These are phyloP conservation scores for Prosapia bicincta DNA, from an alignment of 2,888 invertebrate genomes.

Conservation along the genomic window DNA sequence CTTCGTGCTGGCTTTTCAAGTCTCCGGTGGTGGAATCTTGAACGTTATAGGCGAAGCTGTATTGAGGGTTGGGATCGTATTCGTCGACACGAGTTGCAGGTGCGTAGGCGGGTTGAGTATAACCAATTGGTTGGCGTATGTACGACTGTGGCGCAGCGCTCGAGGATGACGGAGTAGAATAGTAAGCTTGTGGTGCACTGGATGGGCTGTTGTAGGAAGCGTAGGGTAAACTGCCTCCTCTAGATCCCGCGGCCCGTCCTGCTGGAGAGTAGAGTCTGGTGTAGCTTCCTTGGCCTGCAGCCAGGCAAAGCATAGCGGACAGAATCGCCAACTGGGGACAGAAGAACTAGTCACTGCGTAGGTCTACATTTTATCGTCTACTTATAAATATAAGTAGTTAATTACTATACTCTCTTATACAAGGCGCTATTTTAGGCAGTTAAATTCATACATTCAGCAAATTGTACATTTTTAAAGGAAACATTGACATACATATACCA, in stretches of 20 bases:
- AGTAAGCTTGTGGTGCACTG: constrained; percentile 34
- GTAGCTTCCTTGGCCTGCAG: neutral
- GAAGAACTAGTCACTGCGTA: too few species aligned
- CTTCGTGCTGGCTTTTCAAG: constrained; percentile 39
- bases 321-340: too few species aligned
- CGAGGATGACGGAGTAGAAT: neutral
- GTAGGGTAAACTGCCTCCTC: neutral
- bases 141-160: constrained; percentile 32
- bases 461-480: too few species aligned
- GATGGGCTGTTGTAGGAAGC: too few species aligned
- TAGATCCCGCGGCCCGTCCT: neutral
- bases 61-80: constrained; percentile 40
- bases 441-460: too few species aligned
- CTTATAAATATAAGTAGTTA: too few species aligned
- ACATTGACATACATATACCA: too few species aligned
- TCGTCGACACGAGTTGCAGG: constrained; percentile 46
- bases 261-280: neutral
- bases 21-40: constrained; percentile 39
- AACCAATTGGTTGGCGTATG: constrained; percentile 41
- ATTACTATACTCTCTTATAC: too few species aligned
- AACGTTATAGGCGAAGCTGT: constrained; percentile 39
- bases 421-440: too few species aligned
- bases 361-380: too few species aligned
- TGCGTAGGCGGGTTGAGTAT: constrained; percentile 45
- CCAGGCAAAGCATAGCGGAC: neutral